Percentiles rank a stretch among this genome's conserved stretches.
These are phyloP conservation scores for Cryptoprocta ferox DNA, from an alignment of 2,797 vertebrate species.

Conservation along the genomic window DNA sequence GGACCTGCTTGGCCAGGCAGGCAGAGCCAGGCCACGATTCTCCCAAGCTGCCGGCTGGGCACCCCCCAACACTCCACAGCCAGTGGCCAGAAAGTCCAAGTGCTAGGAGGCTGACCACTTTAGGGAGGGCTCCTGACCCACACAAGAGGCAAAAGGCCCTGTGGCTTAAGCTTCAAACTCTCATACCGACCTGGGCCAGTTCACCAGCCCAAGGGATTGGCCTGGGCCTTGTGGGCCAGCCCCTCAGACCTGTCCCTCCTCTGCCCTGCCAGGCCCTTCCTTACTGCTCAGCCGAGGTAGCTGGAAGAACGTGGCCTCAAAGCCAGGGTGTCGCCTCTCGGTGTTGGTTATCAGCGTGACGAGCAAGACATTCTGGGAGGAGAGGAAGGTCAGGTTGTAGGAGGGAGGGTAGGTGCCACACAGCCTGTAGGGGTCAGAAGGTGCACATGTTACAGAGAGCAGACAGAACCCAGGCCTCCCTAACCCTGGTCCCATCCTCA, in stretches of 20 bases:
- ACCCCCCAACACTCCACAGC: neutral
- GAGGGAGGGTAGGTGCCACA: slow-evolving; percentile 92
- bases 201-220: neutral
- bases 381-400: slow-evolving; percentile 92
- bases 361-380: slow-evolving; percentile 97
- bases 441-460: neutral
- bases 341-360: slow-evolving; percentile 91
- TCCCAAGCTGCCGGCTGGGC: neutral
- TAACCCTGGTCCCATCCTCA: neutral
- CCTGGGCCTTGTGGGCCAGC: neutral
- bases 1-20: accelerated
- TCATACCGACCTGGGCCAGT: neutral
- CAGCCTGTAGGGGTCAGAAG: slow-evolving; percentile 86
- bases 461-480: neutral
- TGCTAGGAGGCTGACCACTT: too few species aligned
- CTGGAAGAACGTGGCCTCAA: slow-evolving; percentile 92
- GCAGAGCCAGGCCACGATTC: accelerated
- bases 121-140: neutral
- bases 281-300: slow-evolving; percentile 86
- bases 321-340: slow-evolving; percentile 89
- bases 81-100: neutral
- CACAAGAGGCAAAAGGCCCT: neutral
- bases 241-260: neutral
- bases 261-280: neutral
- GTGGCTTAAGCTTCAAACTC: neutral